Evolutionary conservation across 2,888 invertebrate genomes (phyloP), one percentile per base, ranked within the genome.

Genomic region (Synergus japonicus): DNA sequence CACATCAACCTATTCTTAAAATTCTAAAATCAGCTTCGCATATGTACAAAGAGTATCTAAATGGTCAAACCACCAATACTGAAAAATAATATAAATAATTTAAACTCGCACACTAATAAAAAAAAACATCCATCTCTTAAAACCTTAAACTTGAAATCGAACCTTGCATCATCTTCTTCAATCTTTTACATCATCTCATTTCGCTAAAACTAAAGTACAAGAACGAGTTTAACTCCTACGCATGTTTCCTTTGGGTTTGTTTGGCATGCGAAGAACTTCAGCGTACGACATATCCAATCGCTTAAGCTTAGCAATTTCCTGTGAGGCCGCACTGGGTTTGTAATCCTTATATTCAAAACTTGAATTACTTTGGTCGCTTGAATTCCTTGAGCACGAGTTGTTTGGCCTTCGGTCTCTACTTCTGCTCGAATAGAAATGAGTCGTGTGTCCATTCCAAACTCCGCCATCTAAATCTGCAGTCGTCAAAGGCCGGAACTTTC

Each of bases 221-320:
- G 29, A 43, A 63, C 12, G 54, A 63, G 12, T 60, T 60, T 80
- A 82, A 65, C 78, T 83, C 46, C 83, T 81, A 2, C 79, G 79
- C 78, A 85, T 79, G 79, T 82, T 87, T 78, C 85, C 84, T 87
- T 93, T 93, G 78, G 90, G 84, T 92, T 94, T 94, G 88, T 95
- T 95, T 83, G 95, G 95, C 90, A 96, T 95, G 84, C 96, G 94
- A 83, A 97, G 93, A 29, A 96, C 97, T 92, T 97, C 97, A 8
- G 97, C 97, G 91, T 97, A 97, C 15, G 97, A 96, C 89, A 96
- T 94, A 88, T 97, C 97, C 77, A 97, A 93, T 89, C 96, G 95
- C 90, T 96, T 95, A 81, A 97, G 93, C 89, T 96, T 96, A 90
- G 97, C 96, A 85, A 97, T 95, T 87, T 97, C 97, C 89, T 97